Base-by-base conservation (phyloP, 2,797 vertebrate genomes). In the Fringilla coelebs region DNA sequence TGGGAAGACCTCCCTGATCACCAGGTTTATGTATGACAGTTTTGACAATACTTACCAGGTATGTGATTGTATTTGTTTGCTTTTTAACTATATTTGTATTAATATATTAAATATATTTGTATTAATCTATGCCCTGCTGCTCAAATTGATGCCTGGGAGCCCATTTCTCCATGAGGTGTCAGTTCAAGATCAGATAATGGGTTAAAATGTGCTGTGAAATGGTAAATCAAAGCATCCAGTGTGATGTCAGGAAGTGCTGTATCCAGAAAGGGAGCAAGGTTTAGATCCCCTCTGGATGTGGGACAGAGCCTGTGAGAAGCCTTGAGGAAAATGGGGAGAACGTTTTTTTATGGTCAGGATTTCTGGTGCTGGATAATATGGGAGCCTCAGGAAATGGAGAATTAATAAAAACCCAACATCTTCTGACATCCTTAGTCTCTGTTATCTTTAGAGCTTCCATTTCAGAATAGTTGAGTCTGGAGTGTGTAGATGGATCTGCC, bases 31-130 rank as follows among this genome's bases (percentile, higher is more conserved):
- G 97, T 97, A 97, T 93, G 97, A 97, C 95, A 97, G 97, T 95
- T 97, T 97, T 89, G 97, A 97, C 91, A 97, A 97, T 76, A 97
- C 97, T 71, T 97, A 97, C 78, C 97, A 97, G 96, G 97, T 97
- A 96, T 63, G 96, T 91, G 25, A 24, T 36, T 11, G 14, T 36
- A 36, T 60, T 85, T 78, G 29, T 78, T 60, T 84, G 34, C 19
- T 78, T 76, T 76, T 58, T 1, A 8, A 54, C 26, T 11, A 15
- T 17, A 8, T 38, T 36, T 79, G 4, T 51, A 2, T 16, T 2
- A 38, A 31, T n/a, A 49, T 17, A 18, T 52, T 1, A 8, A 54
- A 29, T 11, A 15, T 16, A 8, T 38, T 36, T 79, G 4, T 51
- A 2, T 16, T 2, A 76, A 71, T 89, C 16, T 49, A 0, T 38